Percentiles rank a stretch among this genome's conserved stretches.
phyloP scores from a whole-genome alignment of 2,888 invertebrate species.

The Apodemia mormo region DNA sequence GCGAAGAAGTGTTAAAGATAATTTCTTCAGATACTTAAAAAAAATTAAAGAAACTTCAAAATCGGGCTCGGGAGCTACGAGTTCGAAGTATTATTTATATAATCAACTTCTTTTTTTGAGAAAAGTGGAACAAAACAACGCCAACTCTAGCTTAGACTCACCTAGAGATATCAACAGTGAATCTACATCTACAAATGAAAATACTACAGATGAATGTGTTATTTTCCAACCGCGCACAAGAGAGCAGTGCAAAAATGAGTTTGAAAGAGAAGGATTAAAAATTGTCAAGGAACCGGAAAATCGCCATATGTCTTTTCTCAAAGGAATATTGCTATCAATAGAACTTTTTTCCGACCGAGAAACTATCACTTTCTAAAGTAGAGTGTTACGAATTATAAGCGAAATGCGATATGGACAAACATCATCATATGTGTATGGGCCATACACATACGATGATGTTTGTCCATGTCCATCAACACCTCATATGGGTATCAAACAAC shows the following conservation, averaged over 20 bases:
- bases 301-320: conserved; percentile 38
- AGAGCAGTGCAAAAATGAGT: conserved; percentile 38
- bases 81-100: conserved; percentile 31
- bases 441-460: conserved; percentile 26
- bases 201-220: conserved; percentile 31
- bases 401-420: conserved; percentile 41
- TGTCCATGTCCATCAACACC: conserved; percentile 26
- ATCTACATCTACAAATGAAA: conserved; percentile 31
- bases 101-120: conserved; percentile 36
- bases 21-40: conserved; percentile 32
- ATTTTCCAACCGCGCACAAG: conserved; percentile 37
- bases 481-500: conserved; percentile 38
- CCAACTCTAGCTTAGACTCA: conserved; percentile 36
- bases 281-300: conserved; percentile 40
- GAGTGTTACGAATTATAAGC: conserved; percentile 39
- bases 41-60: conserved; percentile 37
- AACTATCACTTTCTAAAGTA: conserved; percentile 29
- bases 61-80: conserved; percentile 36
- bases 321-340: conserved; percentile 23
- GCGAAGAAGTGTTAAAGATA: conserved; percentile 35
- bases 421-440: conserved; percentile 37
- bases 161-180: conserved; percentile 30
- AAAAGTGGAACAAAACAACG: conserved; percentile 37
- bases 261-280: conserved; percentile 37
- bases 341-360: conserved; percentile 20